phyloP scores from a whole-genome alignment of 2,797 vertebrate genomes.

The Acestrorhynchus altus region DNA sequence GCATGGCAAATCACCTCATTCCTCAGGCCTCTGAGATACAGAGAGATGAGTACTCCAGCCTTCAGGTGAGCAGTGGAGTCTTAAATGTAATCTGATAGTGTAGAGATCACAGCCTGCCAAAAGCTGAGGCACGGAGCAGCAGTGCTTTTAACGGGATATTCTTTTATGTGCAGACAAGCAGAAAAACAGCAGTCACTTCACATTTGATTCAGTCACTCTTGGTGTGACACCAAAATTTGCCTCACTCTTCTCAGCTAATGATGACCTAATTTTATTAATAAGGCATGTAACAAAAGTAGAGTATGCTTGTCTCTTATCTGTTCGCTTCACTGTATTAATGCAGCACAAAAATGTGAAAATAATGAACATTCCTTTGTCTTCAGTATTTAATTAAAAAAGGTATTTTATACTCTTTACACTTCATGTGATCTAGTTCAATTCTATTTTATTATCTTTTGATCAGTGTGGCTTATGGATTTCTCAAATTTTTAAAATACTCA shows the following conservation, averaged over 20 bases:
- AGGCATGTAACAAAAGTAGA: background rate
- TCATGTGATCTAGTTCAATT: too few species aligned
- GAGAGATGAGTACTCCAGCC: background rate
- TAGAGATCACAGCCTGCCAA: background rate
- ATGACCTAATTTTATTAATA: constrained; percentile 19
- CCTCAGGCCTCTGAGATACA: background rate
- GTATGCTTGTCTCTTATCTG: background rate
- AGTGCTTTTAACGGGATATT: constrained; percentile 6
- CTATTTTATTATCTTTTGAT: too few species aligned
- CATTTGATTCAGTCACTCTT: background rate
- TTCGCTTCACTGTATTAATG: too few species aligned
- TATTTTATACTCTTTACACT: too few species aligned
- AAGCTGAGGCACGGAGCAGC: background rate
- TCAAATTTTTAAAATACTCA: too few species aligned
- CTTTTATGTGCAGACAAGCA: constrained; percentile 10
- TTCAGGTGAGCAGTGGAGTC: constrained; percentile 10
- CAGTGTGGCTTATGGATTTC: too few species aligned
- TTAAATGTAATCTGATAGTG: background rate
- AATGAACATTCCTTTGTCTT: too few species aligned
- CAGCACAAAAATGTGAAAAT: too few species aligned
- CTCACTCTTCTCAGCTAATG: constrained; percentile 25
- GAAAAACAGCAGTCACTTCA: constrained; percentile 1
- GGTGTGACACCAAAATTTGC: background rate
- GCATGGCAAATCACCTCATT: background rate
- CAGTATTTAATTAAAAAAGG: too few species aligned